Conservation (phyloP, 1,140 invertebrate species). For the Neelides sp. region DNA sequence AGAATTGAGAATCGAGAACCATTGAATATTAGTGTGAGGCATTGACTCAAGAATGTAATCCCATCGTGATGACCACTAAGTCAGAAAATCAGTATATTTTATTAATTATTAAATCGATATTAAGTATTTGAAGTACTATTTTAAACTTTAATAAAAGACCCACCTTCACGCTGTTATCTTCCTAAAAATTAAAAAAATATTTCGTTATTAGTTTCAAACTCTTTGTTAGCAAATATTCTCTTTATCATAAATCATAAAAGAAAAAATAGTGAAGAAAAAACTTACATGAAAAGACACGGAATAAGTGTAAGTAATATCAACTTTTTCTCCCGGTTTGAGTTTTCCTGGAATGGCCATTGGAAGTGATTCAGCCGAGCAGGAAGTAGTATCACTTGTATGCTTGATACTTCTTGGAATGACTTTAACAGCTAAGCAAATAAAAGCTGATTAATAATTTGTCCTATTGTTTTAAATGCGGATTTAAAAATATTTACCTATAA, state of each 20-base stretch:
- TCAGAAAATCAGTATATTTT: slow-evolving; percentile 29
- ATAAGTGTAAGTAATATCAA: slow-evolving; percentile 75
- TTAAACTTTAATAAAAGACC: too few species aligned
- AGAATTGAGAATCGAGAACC: slow-evolving; percentile 90
- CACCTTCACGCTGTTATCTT: slow-evolving; percentile 24
- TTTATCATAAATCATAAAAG: not conserved
- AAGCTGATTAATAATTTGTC: too few species aligned
- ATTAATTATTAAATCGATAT: not conserved
- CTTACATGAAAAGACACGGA: slow-evolving; percentile 63
- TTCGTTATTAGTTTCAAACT: not conserved
- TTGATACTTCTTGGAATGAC: slow-evolving; percentile 66
- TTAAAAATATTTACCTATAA: not conserved
- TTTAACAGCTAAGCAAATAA: slow-evolving; percentile 45
- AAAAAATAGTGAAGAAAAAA: slow-evolving; percentile 8
- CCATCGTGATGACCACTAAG: slow-evolving; percentile 96
- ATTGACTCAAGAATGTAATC: slow-evolving; percentile 98
- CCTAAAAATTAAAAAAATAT: slow-evolving; percentile 12
- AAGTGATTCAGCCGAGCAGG: slow-evolving; percentile 35
- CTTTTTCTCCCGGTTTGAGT: slow-evolving; percentile 40
- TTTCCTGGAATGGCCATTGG: slow-evolving; percentile 55
- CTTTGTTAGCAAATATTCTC: slow-evolving; percentile 7
- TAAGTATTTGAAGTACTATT: too few species aligned
- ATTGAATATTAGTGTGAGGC: slow-evolving; percentile 97
- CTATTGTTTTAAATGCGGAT: not conserved
- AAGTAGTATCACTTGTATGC: slow-evolving; percentile 47